Percentiles rank a stretch among this genome's conserved stretches.
These are phyloP conservation scores for Selenia dentaria DNA, from an alignment of 2,888 invertebrate species.

Conservation along the genomic window DNA sequence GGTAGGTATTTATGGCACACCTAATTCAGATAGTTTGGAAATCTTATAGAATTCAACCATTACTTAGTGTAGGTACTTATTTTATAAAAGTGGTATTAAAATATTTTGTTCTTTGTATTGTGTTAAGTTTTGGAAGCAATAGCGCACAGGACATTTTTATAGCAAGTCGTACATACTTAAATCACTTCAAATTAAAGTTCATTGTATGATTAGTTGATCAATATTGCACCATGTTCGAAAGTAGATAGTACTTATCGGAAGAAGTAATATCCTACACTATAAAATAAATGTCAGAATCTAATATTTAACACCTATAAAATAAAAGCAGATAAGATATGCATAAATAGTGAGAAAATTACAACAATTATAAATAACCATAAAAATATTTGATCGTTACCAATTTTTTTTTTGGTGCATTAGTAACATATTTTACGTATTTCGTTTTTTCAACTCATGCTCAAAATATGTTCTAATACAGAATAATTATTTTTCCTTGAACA, in stretches of 20 bases:
- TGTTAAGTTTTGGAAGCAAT: neutral
- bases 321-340: slow-evolving; percentile 42
- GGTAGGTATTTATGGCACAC: slow-evolving; percentile 25
- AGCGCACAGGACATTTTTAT: neutral
- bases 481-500: slow-evolving; percentile 11
- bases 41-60: neutral
- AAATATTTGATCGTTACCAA: slow-evolving; percentile 26
- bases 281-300: slow-evolving; percentile 31
- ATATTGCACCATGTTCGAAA: slow-evolving; percentile 21
- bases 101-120: neutral
- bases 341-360: slow-evolving; percentile 44
- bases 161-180: neutral
- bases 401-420: slow-evolving; percentile 17
- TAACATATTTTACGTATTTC: slow-evolving; percentile 13
- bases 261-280: slow-evolving; percentile 12
- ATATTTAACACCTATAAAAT: slow-evolving; percentile 39
- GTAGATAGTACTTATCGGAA: slow-evolving; percentile 13
- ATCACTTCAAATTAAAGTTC: neutral
- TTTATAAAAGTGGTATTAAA: slow-evolving; percentile 7
- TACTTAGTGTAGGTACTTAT: neutral
- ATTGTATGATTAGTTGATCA: neutral
- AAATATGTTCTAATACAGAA: slow-evolving; percentile 14
- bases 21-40: slow-evolving; percentile 9
- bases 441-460: neutral
- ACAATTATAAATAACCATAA: slow-evolving; percentile 58